Percentiles rank a stretch among this genome's conserved stretches.
phyloP scores from a whole-genome alignment of 2,113 vertebrate genomes.

The Varanus salvator region DNA sequence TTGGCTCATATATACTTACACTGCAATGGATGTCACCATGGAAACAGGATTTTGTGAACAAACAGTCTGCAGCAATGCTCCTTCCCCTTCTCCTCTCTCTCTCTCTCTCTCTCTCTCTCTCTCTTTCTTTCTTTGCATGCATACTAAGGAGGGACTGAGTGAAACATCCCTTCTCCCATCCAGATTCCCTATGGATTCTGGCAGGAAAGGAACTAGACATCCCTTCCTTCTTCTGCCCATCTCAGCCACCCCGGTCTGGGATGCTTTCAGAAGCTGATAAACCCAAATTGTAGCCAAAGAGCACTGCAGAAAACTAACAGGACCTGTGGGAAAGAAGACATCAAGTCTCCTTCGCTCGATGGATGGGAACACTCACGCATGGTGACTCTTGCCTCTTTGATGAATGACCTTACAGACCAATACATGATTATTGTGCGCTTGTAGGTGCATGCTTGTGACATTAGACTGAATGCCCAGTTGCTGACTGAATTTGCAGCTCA shows the following conservation, averaged over 20 bases:
- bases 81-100: background rate
- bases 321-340: background rate
- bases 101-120: background rate
- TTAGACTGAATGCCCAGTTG: background rate
- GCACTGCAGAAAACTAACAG: background rate
- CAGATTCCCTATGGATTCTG: background rate
- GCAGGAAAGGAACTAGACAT: too few species aligned
- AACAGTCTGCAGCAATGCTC: background rate
- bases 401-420: background rate
- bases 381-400: background rate
- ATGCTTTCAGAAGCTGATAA: background rate
- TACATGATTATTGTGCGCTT: background rate
- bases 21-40: constrained; percentile 40
- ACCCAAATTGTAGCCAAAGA: background rate
- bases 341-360: background rate
- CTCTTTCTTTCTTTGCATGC: background rate
- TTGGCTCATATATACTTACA: constrained; percentile 1
- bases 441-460: background rate
- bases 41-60: constrained; percentile 23
- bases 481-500: background rate
- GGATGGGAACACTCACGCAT: background rate
- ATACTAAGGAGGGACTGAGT: background rate
- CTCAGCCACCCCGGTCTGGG: background rate
- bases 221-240: background rate
- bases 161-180: too few species aligned